Evolutionary conservation across 1,140 invertebrate species (phyloP).

Genomic region (Drosophila kepulauana): DNA sequence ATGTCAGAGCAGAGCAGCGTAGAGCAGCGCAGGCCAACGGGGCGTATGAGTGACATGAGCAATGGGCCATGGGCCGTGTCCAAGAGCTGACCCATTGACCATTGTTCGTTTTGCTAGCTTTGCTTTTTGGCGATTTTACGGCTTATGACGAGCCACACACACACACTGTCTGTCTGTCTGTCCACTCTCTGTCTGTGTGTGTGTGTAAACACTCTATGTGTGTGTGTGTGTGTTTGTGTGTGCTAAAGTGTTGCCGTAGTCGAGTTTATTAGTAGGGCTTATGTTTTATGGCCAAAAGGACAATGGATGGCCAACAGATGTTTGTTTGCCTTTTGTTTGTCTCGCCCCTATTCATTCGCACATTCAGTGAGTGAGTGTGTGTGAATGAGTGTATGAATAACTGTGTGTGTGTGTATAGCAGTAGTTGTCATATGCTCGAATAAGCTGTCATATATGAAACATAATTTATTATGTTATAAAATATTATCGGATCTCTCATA

Average conservation of each 20-base stretch:
- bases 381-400: background rate
- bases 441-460: slow-evolving; percentile 80
- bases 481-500: slow-evolving; percentile 69
- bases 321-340: slow-evolving; percentile 78
- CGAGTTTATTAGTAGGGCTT: slow-evolving; percentile 81
- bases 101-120: slow-evolving; percentile 74
- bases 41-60: slow-evolving; percentile 74
- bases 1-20: background rate
- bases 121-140: slow-evolving; percentile 83
- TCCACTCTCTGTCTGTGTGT: slow-evolving; percentile 18
- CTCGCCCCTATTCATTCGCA: slow-evolving; percentile 36
- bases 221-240: slow-evolving; percentile 36
- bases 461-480: slow-evolving; percentile 84
- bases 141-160: slow-evolving; percentile 74
- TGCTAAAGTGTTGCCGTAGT: slow-evolving; percentile 70
- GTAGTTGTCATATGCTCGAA: slow-evolving; percentile 80
- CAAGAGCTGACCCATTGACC: slow-evolving; percentile 49
- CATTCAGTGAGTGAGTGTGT: slow-evolving; percentile 14
- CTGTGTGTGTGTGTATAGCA: slow-evolving; percentile 9
- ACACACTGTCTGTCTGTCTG: background rate
- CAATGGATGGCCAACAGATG: slow-evolving; percentile 82
- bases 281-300: slow-evolving; percentile 81
- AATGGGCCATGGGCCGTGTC: slow-evolving; percentile 45
- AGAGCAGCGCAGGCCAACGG: slow-evolving; percentile 26
- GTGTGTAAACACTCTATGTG: slow-evolving; percentile 21